Conservation (phyloP, 2,888 invertebrate genomes). For the Tiliacea citrago region DNA sequence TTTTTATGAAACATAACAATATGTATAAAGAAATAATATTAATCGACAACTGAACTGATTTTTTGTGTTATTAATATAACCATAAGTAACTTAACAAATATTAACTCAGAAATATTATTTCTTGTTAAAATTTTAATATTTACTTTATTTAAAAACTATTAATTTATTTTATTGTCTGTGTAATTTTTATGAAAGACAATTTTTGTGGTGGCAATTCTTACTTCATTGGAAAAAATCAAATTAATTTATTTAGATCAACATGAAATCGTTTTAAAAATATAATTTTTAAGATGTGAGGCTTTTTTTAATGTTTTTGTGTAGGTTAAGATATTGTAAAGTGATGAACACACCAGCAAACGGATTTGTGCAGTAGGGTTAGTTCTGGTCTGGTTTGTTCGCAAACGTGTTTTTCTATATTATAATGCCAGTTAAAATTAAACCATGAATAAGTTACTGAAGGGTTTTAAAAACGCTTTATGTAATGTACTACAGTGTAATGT, state of each 20-base stretch:
- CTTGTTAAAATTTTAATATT: constrained; percentile 4
- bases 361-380: constrained; percentile 35
- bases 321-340: constrained; percentile 36
- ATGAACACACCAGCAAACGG: constrained; percentile 17
- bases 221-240: background rate
- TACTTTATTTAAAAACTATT: background rate
- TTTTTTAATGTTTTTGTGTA: constrained; percentile 44
- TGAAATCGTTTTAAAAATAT: constrained; percentile 3
- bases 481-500: constrained; percentile 28
- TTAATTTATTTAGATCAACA: background rate
- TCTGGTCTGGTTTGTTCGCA: constrained; percentile 47
- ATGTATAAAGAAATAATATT: constrained; percentile 42
- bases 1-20: constrained; percentile 40
- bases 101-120: constrained; percentile 9
- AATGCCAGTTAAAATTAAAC: background rate
- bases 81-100: constrained; percentile 26
- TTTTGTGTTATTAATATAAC: background rate
- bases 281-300: constrained; percentile 38
- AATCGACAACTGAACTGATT: constrained; percentile 23
- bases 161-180: background rate
- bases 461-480: constrained; percentile 36
- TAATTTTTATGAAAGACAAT: background rate
- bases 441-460: constrained; percentile 7
- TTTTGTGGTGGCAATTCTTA: background rate
- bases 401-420: constrained; percentile 38